Base-by-base conservation (phyloP, 2,113 vertebrate species). In the Grammomys surdaster region DNA sequence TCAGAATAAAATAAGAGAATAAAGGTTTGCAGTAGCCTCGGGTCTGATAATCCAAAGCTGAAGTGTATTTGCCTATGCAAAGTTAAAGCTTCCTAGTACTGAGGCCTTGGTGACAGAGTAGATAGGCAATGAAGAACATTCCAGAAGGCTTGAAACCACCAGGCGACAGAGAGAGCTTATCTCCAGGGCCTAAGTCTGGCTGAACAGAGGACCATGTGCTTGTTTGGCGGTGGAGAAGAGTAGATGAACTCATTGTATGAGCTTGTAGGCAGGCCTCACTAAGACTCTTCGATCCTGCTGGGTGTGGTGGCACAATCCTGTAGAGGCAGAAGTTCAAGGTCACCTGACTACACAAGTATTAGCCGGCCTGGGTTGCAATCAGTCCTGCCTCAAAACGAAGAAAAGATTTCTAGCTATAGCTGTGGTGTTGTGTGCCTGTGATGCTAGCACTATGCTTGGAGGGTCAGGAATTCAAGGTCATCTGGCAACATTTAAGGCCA, bases 141-240 rank as follows among this genome's bases (percentile, higher is more conserved):
- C 46, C 65, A 94, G 91, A 95, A 94, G n/a, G 2, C 87, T 93
- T 75, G 80, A 94, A 97, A 43, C 40, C 60, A 88, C 51, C 17
- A n/a, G 36, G 51, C 19, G 20, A 58, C 33, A 20, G 43, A 81
- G 82, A 76, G 40, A n/a, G 48, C 31, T 65, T 43, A 24, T 77
- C 20, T 81, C 88, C 58, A 26, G 43, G 54, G 86, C 60, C 77
- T 75, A 70, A 85, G 56, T 40, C 28, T 33, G 14, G 60, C 8
- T 0, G 6, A 63, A 73, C 58, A 76, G 78, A 86, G 67, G 88
- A 7, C 5, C 28, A 4, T 1, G 6, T 56, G 0, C 33, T 76
- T 48, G 6, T 51, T 80, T 28, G 54, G 40, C 33, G 84, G 28
- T 33, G 31, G 17, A 17, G 58, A 36, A 11, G 26, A 54, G 24